Evolutionary conservation across 2,113 vertebrate species (phyloP).

Genomic region (Serilophus lunatus): DNA sequence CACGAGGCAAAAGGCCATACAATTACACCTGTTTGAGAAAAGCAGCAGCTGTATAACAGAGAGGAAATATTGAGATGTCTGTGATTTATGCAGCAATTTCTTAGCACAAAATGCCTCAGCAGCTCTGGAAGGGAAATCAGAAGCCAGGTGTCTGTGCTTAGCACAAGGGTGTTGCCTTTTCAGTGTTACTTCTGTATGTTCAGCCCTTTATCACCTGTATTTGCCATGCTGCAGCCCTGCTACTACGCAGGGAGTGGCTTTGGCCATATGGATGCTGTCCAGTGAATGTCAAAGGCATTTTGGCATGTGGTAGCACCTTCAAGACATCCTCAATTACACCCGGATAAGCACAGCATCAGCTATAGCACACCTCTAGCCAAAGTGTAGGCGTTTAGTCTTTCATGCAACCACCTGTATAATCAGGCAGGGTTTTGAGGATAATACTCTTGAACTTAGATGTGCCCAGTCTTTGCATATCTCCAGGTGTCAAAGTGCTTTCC

Average conservation of each 20-base stretch:
- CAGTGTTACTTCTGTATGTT: neutral
- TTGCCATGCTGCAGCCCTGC: neutral
- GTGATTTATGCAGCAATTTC: neutral
- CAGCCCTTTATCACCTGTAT: neutral
- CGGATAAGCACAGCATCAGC: neutral
- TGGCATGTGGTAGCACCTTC: neutral
- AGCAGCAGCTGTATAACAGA: neutral
- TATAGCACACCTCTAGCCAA: neutral
- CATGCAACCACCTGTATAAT: neutral
- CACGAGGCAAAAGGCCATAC: neutral
- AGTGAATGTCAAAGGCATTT: neutral
- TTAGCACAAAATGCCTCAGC: neutral
- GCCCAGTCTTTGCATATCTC: neutral
- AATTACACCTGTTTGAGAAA: neutral
- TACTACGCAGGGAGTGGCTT: neutral
- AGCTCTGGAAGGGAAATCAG: neutral
- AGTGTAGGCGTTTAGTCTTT: accelerated
- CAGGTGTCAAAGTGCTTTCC: neutral
- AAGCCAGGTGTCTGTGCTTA: neutral
- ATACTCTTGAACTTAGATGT: neutral
- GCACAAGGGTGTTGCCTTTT: neutral
- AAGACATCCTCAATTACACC: neutral
- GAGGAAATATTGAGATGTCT: neutral
- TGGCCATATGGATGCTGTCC: neutral
- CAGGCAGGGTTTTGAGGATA: neutral